Base-by-base conservation (phyloP, 2,888 invertebrate genomes). In the Cataglyphis livida region DNA sequence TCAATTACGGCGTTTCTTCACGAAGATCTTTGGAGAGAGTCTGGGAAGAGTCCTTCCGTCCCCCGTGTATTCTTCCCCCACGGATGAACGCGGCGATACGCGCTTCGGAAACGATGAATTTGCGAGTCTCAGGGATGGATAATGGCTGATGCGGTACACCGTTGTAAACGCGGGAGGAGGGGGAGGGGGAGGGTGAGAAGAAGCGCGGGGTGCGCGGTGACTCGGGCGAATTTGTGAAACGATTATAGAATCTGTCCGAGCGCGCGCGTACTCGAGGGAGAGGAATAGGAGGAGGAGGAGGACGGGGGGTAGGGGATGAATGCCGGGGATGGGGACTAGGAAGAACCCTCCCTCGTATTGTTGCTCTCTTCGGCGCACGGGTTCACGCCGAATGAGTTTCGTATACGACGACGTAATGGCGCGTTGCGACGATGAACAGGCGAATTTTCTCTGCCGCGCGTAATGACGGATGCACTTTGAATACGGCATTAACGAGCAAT, bases 151-250 rank as follows among this genome's bases (percentile, higher is more conserved):
- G 82, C 83, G 83, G 83, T 81, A 62, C 73, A 65, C 70, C 74
- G 68, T 83, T 81, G 82, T 79, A 81, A 81, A 86, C 70, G 35
- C 66, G 21, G 41, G 25, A 41, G 12, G 41, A 9, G 7, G 9
- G 4, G 0, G 12, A 12, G 12, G 15, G 6, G 48, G 18, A 2
- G 28, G n/a, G 62, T 35, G 66, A 15, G 15, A 62, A 48, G 21
- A 41, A 75, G 51, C 51, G 38, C 64, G 54, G 54, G 28, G 41
- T 71, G 48, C n/a, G 44, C 73, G 74, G 82, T 85, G 87, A 89
- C 82, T 87, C 76, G 85, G 79, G 51, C 81, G 84, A 87, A 90
- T 90, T 89, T 87, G 85, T 90, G 82, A 85, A 89, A 87, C 90
- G 85, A 89, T 89, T 87, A 88, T 83, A 68, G 87, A 83, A 88